Conservation (phyloP, 2,113 vertebrate genomes). For the Chloebia gouldiae region DNA sequence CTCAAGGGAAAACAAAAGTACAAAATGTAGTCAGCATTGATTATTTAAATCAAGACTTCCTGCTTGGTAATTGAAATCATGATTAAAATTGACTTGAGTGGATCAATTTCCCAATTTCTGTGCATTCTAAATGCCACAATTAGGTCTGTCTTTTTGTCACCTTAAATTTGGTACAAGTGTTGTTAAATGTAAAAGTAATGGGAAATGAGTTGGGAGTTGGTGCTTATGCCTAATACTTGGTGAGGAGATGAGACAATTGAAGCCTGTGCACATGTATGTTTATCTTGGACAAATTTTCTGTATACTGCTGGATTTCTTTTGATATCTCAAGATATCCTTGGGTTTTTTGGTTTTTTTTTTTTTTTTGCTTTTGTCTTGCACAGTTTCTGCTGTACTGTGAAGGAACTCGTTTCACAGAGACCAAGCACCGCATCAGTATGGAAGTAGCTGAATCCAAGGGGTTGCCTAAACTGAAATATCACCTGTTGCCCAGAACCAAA, state of each 20-base stretch:
- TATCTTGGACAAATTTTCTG: not conserved
- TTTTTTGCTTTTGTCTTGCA: not conserved
- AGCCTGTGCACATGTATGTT: not conserved
- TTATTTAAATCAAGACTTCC: constrained; percentile 55
- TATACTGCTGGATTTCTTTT: not conserved
- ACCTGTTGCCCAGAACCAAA: constrained; percentile 94
- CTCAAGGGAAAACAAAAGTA: not conserved
- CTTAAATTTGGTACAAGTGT: not conserved
- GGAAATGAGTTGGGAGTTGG: not conserved
- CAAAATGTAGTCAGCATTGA: not conserved
- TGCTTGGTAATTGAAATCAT: constrained; percentile 34
- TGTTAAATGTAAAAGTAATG: not conserved
- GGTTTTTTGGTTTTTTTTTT: too few relatives aligned
- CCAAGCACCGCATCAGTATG: constrained; percentile 97
- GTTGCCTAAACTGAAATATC: constrained; percentile 91
- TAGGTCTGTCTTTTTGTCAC: not conserved
- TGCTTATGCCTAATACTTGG: not conserved
- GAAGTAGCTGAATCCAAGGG: constrained; percentile 95
- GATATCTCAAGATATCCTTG: not conserved
- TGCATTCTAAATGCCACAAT: not conserved
- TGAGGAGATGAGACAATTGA: not conserved
- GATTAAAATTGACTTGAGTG: constrained; percentile 43
- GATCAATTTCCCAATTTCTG: not conserved
- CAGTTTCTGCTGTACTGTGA: constrained; percentile 97
- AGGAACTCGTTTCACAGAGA: constrained; percentile 96